phyloP scores from a whole-genome alignment of 2,113 vertebrate species.

The Myanophis thanlyinensis region DNA sequence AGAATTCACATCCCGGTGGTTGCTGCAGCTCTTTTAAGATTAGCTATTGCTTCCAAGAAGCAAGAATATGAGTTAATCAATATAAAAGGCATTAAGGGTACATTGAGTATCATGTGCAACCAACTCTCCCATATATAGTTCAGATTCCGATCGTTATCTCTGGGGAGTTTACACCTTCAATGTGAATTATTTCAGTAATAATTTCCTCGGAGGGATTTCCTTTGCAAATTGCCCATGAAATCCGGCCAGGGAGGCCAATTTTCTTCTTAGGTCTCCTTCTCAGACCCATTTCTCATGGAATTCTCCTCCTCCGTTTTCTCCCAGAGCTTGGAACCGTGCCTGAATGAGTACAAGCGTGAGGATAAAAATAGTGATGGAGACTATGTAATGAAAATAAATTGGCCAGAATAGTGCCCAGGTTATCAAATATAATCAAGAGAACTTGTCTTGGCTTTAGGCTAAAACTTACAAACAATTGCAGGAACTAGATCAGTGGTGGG shows the following conservation, averaged over 20 bases:
- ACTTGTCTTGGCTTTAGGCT: constrained; percentile 2
- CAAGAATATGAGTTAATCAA: constrained; percentile 32
- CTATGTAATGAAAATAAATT: constrained; percentile 17
- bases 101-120: background rate
- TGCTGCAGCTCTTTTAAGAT: constrained; percentile 47
- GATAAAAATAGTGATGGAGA: constrained; percentile 22
- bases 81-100: constrained; percentile 36
- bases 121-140: constrained; percentile 24
- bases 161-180: constrained; percentile 15
- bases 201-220: constrained; percentile 33
- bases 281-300: constrained; percentile 18
- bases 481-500: background rate
- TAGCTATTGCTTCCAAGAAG: constrained; percentile 44
- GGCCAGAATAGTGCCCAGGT: background rate
- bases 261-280: constrained; percentile 13
- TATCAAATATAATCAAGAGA: constrained; percentile 20
- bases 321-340: constrained; percentile 26
- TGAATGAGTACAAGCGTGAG: constrained; percentile 1
- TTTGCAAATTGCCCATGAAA: constrained; percentile 39
- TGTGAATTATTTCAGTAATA: constrained; percentile 43
- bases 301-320: constrained; percentile 16
- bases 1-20: constrained; percentile 53
- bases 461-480: background rate
- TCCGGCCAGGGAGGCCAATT: background rate
- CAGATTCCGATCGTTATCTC: constrained; percentile 17